phyloP scores from a whole-genome alignment of 2,888 invertebrate genomes.

The Therioaphis trifolii region DNA sequence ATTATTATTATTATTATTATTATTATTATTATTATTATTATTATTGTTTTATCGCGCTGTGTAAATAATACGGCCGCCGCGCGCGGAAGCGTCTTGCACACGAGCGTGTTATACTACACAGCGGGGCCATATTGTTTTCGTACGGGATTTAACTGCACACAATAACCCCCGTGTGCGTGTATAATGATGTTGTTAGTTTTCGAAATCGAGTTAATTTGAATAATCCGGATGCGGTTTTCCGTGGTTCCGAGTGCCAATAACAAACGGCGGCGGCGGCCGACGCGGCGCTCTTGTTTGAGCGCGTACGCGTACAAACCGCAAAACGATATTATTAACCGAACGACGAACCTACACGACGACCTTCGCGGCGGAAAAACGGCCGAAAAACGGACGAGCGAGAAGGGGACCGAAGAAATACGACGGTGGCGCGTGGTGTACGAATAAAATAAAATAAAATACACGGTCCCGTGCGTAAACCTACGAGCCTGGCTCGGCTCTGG shows the following conservation, averaged over 20 bases:
- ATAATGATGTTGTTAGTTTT: conserved; percentile 38
- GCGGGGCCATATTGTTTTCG: conserved; percentile 15
- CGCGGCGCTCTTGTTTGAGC: background rate
- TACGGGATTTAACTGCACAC: background rate
- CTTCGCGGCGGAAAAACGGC: background rate
- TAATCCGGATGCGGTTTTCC: conserved; percentile 34
- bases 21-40: background rate
- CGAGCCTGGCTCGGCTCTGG: too few species aligned
- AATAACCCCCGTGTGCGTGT: background rate
- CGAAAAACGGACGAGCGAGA: too few species aligned
- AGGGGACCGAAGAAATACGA: too few species aligned
- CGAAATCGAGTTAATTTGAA: conserved; percentile 43
- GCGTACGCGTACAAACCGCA: background rate
- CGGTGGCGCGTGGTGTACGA: too few species aligned
- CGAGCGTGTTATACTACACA: background rate
- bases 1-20: background rate
- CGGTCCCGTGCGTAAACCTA: too few species aligned
- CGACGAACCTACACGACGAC: background rate
- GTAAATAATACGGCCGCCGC: background rate
- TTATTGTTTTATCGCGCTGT: conserved; percentile 31
- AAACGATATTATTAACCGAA: background rate
- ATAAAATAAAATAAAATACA: too few species aligned
- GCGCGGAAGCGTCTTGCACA: background rate
- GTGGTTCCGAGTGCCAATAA: conserved; percentile 19
- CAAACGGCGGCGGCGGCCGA: background rate